These are phyloP conservation scores for Cryptocephalus moraei DNA, from an alignment of 2,888 invertebrate genomes.

Conservation along the genomic window DNA sequence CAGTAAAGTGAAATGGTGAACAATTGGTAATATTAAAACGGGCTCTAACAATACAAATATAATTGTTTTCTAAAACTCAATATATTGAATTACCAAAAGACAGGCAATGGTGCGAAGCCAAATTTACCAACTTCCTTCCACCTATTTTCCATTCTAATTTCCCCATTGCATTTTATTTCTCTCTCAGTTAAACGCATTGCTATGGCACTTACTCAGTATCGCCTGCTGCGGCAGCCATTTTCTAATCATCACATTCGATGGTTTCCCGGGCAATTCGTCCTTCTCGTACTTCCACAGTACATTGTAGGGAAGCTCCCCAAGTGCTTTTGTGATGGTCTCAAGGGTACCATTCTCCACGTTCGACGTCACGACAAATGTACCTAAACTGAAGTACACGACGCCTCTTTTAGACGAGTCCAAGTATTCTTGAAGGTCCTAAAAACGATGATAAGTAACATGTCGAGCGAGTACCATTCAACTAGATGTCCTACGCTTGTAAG, in stretches of 20 bases:
- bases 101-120: too few relatives aligned
- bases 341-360: conserved; percentile 28
- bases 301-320: conserved; percentile 34
- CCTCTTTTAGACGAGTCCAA: conserved; percentile 23
- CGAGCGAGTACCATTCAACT: too few relatives aligned
- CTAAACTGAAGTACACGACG: conserved; percentile 36
- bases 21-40: too few relatives aligned
- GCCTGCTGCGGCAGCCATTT: conserved; percentile 42
- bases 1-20: too few relatives aligned
- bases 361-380: conserved; percentile 33
- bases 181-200: too few relatives aligned
- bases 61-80: too few relatives aligned
- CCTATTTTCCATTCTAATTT: too few relatives aligned
- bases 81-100: too few relatives aligned
- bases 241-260: conserved; percentile 33
- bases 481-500: too few relatives aligned
- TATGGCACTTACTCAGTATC: conserved; percentile 29
- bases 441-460: background rate
- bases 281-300: conserved; percentile 40
- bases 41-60: too few relatives aligned
- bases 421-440: conserved; percentile 29
- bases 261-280: conserved; percentile 28
- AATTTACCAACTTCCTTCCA: too few relatives aligned
- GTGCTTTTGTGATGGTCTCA: conserved; percentile 29
- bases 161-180: too few relatives aligned